These are phyloP conservation scores for Trachythela sp. DNA, from an alignment of 64 coral and sea anemone species.

Conservation along the genomic window DNA sequence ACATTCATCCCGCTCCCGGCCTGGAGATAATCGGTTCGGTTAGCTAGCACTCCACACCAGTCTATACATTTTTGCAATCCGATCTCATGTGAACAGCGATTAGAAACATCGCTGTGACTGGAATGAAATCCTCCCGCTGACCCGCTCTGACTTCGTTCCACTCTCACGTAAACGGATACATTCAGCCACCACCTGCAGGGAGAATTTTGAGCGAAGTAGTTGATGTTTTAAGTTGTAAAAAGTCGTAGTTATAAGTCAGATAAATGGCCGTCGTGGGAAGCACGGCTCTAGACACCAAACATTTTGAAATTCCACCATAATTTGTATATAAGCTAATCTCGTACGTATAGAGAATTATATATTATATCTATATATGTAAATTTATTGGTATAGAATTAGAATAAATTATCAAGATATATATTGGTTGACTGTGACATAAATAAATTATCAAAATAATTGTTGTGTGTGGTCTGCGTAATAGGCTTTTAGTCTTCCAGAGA, in stretches of 20 bases:
- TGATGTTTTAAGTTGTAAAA: neutral
- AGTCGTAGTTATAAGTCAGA: neutral
- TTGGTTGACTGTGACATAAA: neutral
- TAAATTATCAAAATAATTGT: neutral
- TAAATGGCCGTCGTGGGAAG: neutral
- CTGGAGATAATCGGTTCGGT: no score
- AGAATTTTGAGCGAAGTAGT: no score
- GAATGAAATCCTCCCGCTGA: no score
- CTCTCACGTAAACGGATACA: no score
- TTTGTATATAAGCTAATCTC: neutral
- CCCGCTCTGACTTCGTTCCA: no score
- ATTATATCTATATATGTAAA: conserved; percentile 2
- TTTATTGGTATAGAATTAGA: neutral
- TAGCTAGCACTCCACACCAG: no score
- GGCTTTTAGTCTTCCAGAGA: no score
- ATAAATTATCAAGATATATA: conserved; percentile 10
- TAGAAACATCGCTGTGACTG: no score
- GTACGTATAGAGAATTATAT: neutral
- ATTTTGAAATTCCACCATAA: neutral
- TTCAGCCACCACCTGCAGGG: no score
- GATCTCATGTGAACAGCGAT: no score
- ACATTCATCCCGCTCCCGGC: no score
- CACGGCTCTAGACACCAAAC: neutral
- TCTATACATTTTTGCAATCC: no score
- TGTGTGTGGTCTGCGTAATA: neutral